These are phyloP conservation scores for Perca flavescens DNA, from an alignment of 2,113 vertebrate species.

Conservation along the genomic window DNA sequence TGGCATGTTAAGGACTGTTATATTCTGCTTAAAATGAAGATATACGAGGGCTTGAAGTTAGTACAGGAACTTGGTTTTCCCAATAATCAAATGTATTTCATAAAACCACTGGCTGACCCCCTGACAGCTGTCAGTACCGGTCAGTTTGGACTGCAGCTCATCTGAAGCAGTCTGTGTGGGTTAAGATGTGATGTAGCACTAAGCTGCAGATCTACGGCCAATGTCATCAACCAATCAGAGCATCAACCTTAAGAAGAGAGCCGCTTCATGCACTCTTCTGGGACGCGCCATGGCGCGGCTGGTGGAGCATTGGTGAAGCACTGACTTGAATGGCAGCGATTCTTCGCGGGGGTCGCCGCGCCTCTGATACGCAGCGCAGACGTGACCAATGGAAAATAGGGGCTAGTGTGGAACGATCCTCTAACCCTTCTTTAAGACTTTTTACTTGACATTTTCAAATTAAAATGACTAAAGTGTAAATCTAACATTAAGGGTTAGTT, in stretches of 20 bases:
- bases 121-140: conserved; percentile 17
- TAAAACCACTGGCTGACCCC: conserved; percentile 2
- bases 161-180: conserved; percentile 9
- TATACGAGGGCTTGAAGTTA: neutral
- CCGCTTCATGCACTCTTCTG: no score
- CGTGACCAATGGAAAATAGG: no score
- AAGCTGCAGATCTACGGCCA: neutral
- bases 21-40: neutral
- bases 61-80: neutral
- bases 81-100: conserved; percentile 7
- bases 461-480: neutral
- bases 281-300: no score
- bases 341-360: no score
- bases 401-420: no score
- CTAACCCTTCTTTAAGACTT: neutral
- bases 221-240: conserved; percentile 1
- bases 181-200: neutral
- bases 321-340: no score
- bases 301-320: no score
- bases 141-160: conserved; percentile 5
- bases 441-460: neutral
- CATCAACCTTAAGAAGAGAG: no score
- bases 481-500: no score
- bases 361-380: no score
- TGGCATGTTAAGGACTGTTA: neutral